These are phyloP conservation scores for Drosophila neonasuta DNA, from an alignment of 2,888 invertebrate species.

Conservation along the genomic window DNA sequence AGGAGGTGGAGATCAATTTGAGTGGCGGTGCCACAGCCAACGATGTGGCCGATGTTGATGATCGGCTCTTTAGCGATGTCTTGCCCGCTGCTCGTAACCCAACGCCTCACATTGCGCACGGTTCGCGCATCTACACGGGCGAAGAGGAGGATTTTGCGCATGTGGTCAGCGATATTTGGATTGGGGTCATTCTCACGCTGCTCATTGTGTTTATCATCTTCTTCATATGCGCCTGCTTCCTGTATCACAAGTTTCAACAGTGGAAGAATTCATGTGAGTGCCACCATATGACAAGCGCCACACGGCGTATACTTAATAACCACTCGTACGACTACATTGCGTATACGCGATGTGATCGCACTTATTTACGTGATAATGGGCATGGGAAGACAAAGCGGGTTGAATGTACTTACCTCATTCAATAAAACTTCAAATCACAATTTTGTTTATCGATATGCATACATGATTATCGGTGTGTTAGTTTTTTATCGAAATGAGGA, in stretches of 20 bases:
- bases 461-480: neutral
- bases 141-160: constrained; percentile 83
- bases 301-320: constrained; percentile 45
- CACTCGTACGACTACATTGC: constrained; percentile 12
- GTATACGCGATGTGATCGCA: constrained; percentile 25
- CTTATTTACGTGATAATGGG: neutral
- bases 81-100: constrained; percentile 67
- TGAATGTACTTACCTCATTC: constrained; percentile 26
- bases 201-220: constrained; percentile 85
- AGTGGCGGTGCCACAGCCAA: constrained; percentile 61
- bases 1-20: constrained; percentile 76
- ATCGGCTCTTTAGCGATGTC: constrained; percentile 64
- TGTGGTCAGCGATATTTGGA: constrained; percentile 86
- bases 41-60: constrained; percentile 60
- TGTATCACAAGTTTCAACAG: constrained; percentile 86
- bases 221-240: constrained; percentile 85
- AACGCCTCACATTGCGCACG: constrained; percentile 58
- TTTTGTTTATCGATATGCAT: constrained; percentile 1
- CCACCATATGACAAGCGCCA: neutral
- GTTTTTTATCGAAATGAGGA: neutral
- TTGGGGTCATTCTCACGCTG: constrained; percentile 85
- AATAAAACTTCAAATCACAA: constrained; percentile 1
- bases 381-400: neutral
- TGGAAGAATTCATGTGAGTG: constrained; percentile 86
- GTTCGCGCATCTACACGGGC: constrained; percentile 65